Conservation (phyloP, 1,140 invertebrate species). For the Galleria mellonella region DNA sequence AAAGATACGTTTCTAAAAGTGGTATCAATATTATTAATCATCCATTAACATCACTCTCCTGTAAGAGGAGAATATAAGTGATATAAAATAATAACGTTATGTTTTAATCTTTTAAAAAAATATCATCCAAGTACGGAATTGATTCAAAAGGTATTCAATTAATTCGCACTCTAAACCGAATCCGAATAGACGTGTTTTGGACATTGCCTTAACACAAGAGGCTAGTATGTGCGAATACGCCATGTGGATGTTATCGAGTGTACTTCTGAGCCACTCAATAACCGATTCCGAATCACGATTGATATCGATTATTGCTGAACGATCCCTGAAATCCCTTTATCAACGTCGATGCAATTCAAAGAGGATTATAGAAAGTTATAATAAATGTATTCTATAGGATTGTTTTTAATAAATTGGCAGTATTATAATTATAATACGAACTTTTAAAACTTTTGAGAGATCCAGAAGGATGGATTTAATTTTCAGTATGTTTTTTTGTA, state of each 20-base stretch:
- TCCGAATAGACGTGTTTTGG: conserved; percentile 26
- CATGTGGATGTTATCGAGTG: conserved; percentile 24
- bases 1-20: no score
- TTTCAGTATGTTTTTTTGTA: no score
- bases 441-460: no score
- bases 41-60: no score
- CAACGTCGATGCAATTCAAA: conserved; percentile 2
- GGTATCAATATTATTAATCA: no score
- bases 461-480: no score
- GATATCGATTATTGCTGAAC: conserved; percentile 29
- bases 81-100: no score
- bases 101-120: no score
- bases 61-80: no score
- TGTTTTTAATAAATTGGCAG: no score
- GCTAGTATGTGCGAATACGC: conserved; percentile 25
- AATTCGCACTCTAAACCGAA: conserved; percentile 25
- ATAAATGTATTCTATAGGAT: no score
- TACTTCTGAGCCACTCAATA: conserved; percentile 32
- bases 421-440: no score
- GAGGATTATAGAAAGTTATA: neutral
- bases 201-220: conserved; percentile 23
- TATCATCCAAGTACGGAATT: conserved; percentile 5
- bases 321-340: conserved; percentile 27
- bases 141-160: conserved; percentile 31
- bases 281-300: conserved; percentile 32